Base-by-base conservation (phyloP, 2,888 invertebrate genomes). In the Apomyelois bistriatella region DNA sequence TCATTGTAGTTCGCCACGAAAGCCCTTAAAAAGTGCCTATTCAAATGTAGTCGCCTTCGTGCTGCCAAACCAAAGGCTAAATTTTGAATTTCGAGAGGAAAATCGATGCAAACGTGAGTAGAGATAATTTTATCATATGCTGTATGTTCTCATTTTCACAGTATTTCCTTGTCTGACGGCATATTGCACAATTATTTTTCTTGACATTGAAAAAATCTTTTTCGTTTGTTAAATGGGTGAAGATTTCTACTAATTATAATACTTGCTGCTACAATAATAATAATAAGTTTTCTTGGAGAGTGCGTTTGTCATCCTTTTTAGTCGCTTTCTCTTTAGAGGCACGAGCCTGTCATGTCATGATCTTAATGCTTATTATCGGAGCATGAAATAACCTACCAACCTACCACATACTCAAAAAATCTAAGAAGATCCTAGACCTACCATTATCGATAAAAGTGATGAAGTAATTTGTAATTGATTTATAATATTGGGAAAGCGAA, bases 11-110 rank as follows among this genome's bases (percentile, higher is more conserved):
- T 87, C 85, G 77, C 71, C 74, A 76, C 83, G 87, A 89, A 88
- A 86, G 85, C 87, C 89, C 87, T 80, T 68, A 74, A 40, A 70
- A 58, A 79, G 85, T 90, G 84, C 75, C 80, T 74, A 74, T 87
- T 90, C 91, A 87, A 90, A 91, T 91, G 91, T 91, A 91, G 91
- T 89, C 91, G 78, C 76, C 68, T 85, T 82, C 68, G 85, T 80
- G 75, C 68, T 75, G 64, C 66, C 61, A 82, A 70, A 65, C 73
- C 68, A 79, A 81, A 82, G 74, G 76, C 77, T 72, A 76, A 59
- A 67, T 77, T 75, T 70, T 72, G 74, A 77, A 79, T 61, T 79
- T 77, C 80, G 79, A 82, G 82, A 84, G 82, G 76, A 85, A 85
- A 87, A 86, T 85, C 82, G 70, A 90, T 90, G 90, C 74, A 80